phyloP scores from a whole-genome alignment of 1,140 invertebrate genomes.

The Drosophila kurseongensis region DNA sequence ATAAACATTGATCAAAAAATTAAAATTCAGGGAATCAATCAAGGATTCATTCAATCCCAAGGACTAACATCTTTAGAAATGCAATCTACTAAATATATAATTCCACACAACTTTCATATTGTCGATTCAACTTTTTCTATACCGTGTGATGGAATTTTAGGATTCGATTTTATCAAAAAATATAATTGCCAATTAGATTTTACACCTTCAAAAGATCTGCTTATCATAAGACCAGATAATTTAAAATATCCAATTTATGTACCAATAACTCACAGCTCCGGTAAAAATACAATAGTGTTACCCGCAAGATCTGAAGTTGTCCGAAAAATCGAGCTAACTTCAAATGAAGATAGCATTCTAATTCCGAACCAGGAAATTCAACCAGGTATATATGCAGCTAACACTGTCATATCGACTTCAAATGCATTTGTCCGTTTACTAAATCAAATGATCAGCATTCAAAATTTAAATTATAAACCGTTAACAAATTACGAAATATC shows the following conservation, averaged over 20 bases:
- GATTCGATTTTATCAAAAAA: background rate
- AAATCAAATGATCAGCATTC: slow-evolving; percentile 14
- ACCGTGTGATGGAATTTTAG: slow-evolving; percentile 17
- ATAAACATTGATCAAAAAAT: slow-evolving; percentile 1
- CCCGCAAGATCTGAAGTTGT: slow-evolving; percentile 1
- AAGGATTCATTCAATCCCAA: background rate
- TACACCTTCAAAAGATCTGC: background rate
- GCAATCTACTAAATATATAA: slow-evolving; percentile 11
- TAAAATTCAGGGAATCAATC: background rate
- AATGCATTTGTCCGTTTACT: slow-evolving; percentile 1
- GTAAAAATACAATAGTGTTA: slow-evolving; percentile 12
- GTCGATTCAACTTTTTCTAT: slow-evolving; percentile 6
- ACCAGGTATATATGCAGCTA: slow-evolving; percentile 6
- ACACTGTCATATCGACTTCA: too few species aligned
- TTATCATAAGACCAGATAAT: slow-evolving; percentile 15
- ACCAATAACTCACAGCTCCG: background rate
- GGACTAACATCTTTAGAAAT: background rate
- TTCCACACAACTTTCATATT: slow-evolving; percentile 9
- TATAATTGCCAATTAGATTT: background rate
- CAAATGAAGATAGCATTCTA: slow-evolving; percentile 10
- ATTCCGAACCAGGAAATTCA: slow-evolving; percentile 18
- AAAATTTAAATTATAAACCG: slow-evolving; percentile 13
- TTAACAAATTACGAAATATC: slow-evolving; percentile 7
- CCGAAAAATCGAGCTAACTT: slow-evolving; percentile 4
- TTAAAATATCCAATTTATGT: background rate